Conservation (phyloP, 2,797 vertebrate genomes). For the Lutjanus argentimaculatus region DNA sequence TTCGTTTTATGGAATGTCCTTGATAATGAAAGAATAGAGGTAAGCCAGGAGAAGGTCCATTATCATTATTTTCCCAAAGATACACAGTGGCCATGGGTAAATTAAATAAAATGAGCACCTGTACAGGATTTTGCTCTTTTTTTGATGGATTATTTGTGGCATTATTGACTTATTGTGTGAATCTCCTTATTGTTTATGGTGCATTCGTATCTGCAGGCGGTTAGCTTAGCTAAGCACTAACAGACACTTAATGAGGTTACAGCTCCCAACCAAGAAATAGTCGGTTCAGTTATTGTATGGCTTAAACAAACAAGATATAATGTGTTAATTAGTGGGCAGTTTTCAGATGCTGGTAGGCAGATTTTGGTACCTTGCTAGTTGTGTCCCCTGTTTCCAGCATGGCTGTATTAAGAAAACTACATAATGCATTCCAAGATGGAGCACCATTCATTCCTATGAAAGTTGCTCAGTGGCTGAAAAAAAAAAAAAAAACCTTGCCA, state of each 20-base stretch:
- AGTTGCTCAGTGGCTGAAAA: too few species aligned
- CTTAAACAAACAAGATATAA: too few species aligned
- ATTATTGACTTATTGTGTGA: not conserved
- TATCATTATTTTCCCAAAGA: conserved; percentile 1
- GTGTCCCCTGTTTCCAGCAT: not conserved
- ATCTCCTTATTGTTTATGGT: not conserved
- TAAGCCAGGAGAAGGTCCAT: not conserved
- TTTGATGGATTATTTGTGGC: not conserved
- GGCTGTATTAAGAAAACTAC: not conserved
- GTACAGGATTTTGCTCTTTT: not conserved
- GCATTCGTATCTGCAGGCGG: not conserved
- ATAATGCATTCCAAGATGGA: too few species aligned
- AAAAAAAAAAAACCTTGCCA: too few species aligned
- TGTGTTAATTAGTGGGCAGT: too few species aligned
- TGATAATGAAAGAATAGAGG: conserved; percentile 7
- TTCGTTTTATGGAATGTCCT: conserved; percentile 35
- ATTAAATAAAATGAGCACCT: not conserved
- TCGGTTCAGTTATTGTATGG: too few species aligned
- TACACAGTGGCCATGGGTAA: not conserved
- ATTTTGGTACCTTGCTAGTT: not conserved
- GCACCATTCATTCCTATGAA: too few species aligned
- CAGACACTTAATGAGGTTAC: not conserved
- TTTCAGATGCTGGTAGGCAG: not conserved
- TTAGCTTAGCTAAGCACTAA: not conserved
- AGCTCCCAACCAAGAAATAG: too few species aligned